phyloP scores from a whole-genome alignment of 1,140 invertebrate genomes.

The Penaeus indicus region DNA sequence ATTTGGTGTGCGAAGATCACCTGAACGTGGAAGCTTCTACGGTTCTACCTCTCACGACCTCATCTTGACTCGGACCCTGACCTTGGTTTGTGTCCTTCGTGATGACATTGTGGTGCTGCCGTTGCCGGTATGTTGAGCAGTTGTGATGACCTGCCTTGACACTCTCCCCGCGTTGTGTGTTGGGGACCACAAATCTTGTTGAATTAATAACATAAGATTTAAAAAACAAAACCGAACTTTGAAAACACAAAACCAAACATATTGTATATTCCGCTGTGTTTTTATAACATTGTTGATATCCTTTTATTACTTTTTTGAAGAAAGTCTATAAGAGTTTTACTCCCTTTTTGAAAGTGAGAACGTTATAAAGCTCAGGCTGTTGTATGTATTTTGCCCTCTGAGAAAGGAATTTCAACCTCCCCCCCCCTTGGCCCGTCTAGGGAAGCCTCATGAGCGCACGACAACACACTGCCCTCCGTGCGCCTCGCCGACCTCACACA shows the following conservation, averaged over 20 bases:
- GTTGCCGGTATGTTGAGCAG: slow-evolving; percentile 15
- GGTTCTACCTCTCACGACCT: slow-evolving; percentile 1
- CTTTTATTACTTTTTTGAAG: slow-evolving; percentile 17
- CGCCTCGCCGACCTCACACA: too few relatives aligned
- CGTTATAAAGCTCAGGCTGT: not conserved
- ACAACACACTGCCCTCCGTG: too few relatives aligned
- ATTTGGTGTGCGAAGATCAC: not conserved
- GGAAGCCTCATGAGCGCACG: too few relatives aligned
- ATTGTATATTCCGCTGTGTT: slow-evolving; percentile 4
- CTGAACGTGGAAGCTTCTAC: not conserved
- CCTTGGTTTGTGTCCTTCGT: not conserved
- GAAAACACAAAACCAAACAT: not conserved
- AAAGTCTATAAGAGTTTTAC: slow-evolving; percentile 3
- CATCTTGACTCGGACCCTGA: not conserved
- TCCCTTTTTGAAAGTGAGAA: not conserved
- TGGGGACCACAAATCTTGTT: slow-evolving; percentile 13
- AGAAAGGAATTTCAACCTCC: not conserved
- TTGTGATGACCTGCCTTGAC: slow-evolving; percentile 17
- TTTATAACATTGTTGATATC: slow-evolving; percentile 21
- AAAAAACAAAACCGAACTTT: not conserved
- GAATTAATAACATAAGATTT: not conserved
- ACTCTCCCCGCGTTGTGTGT: not conserved
- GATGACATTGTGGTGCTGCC: slow-evolving; percentile 19
- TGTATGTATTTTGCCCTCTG: not conserved
- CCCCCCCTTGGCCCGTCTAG: too few relatives aligned